Evolutionary conservation across 2,888 invertebrate genomes (phyloP).

Genomic region (Euplexia lucipara): DNA sequence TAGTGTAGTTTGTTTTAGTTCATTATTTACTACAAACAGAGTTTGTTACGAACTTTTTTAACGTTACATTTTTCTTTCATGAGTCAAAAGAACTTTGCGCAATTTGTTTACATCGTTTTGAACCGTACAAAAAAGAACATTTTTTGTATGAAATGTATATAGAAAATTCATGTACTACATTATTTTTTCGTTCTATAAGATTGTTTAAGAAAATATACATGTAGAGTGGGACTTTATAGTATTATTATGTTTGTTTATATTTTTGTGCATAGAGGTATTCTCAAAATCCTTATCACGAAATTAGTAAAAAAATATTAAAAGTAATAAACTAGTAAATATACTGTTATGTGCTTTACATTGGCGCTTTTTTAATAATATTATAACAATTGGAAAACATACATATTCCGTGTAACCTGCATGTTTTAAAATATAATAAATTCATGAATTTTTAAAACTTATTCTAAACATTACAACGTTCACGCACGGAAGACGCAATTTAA

Average conservation of each 20-base stretch:
- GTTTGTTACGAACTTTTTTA: conserved; percentile 15
- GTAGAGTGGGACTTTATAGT: conserved; percentile 46
- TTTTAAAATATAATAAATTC: conserved; percentile 30
- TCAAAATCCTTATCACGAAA: conserved; percentile 34
- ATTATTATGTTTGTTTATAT: conserved; percentile 19
- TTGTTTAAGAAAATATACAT: conserved; percentile 57
- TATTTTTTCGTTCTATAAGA: conserved; percentile 29
- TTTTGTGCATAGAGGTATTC: conserved; percentile 58
- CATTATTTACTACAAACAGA: conserved; percentile 30
- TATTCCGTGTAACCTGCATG: conserved; percentile 43
- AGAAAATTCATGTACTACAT: conserved; percentile 31
- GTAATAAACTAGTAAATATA: conserved; percentile 15
- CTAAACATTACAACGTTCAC: conserved; percentile 62
- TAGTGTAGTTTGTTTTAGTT: conserved; percentile 16
- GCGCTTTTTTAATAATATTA: conserved; percentile 18
- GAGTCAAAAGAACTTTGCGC: conserved; percentile 15
- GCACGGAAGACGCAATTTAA: conserved; percentile 73
- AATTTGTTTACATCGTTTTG: conserved; percentile 4
- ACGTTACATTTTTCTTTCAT: conserved; percentile 10
- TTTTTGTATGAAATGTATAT: conserved; percentile 17
- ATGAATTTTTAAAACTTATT: conserved; percentile 53
- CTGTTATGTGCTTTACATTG: conserved; percentile 36
- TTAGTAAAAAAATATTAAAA: conserved; percentile 49
- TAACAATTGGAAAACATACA: conserved; percentile 7
- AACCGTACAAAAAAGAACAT: conserved; percentile 34